These are phyloP conservation scores for Pongo abelii DNA, from an alignment of 2,113 vertebrate genomes.

Conservation along the genomic window DNA sequence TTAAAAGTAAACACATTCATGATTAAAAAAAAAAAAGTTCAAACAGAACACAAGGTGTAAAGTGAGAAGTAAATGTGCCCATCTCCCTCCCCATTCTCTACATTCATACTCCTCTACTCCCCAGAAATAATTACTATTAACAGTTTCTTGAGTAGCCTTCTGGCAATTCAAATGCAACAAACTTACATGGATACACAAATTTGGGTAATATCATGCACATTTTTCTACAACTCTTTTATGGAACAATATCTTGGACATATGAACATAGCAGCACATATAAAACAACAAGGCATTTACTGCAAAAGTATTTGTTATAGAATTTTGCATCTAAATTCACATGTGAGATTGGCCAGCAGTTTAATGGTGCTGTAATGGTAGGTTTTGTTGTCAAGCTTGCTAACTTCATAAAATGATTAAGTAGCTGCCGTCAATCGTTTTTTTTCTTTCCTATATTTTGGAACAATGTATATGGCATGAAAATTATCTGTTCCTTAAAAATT, in stretches of 20 bases:
- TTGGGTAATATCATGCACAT: not conserved
- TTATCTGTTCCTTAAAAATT: not conserved
- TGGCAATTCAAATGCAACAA: not conserved
- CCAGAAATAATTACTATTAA: not conserved
- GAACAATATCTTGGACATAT: not conserved
- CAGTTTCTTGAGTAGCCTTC: conserved; percentile 16
- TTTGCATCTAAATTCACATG: not conserved
- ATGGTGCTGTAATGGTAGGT: not conserved
- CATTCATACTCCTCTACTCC: not conserved
- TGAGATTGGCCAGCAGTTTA: not conserved
- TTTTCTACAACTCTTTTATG: not conserved
- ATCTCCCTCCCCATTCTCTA: not conserved
- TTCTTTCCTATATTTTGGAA: not conserved
- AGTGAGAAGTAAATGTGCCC: not conserved
- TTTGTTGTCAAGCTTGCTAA: not conserved
- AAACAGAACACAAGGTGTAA: not conserved
- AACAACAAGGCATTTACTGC: not conserved
- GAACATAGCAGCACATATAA: not conserved
- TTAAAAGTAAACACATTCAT: not conserved
- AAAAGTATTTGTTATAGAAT: not conserved
- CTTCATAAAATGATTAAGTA: not conserved
- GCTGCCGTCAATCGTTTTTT: not conserved
- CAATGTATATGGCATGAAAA: not conserved
- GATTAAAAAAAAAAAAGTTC: not conserved
- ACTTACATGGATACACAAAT: not conserved